A percentile compares a stretch with the other conserved stretches of the same genome.
These are phyloP conservation scores for Anastrepha ludens DNA, from an alignment of 1,140 invertebrate genomes.

Conservation along the genomic window DNA sequence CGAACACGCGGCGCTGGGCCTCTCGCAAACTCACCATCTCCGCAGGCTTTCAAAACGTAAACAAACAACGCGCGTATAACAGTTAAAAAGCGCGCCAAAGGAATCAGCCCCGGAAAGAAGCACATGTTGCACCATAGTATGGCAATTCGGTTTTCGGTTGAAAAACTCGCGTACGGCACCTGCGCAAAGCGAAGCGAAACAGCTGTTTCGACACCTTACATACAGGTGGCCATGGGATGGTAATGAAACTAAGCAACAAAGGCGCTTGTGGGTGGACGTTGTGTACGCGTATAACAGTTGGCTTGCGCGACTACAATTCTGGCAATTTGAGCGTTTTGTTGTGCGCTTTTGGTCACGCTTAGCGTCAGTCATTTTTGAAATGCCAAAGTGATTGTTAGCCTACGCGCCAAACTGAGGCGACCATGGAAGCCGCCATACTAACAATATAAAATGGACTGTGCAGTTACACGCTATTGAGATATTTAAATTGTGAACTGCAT, in stretches of 20 bases:
- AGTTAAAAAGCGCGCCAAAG: neutral
- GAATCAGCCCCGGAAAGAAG: neutral
- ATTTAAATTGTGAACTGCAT: neutral
- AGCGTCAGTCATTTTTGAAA: constrained; percentile 30
- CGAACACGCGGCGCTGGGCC: no score
- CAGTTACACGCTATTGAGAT: no score
- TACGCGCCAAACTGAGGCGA: neutral
- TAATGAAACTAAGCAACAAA: neutral
- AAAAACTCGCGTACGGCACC: neutral
- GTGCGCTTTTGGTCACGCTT: neutral
- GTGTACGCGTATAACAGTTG: constrained; percentile 17
- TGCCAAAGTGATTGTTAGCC: constrained; percentile 33
- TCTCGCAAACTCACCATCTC: neutral
- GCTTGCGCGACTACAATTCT: neutral
- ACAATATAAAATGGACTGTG: neutral
- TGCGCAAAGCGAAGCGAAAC: neutral
- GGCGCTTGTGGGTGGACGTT: neutral
- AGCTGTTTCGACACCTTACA: neutral
- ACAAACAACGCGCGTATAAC: constrained; percentile 23
- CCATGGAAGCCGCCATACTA: neutral
- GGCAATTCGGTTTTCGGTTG: no score
- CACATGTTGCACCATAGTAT: constrained; percentile 4
- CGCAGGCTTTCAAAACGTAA: neutral
- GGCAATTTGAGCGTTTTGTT: constrained; percentile 4
- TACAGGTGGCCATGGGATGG: neutral